These are phyloP conservation scores for Sigmodon hispidus DNA, from an alignment of 2,113 vertebrate species.

Conservation along the genomic window DNA sequence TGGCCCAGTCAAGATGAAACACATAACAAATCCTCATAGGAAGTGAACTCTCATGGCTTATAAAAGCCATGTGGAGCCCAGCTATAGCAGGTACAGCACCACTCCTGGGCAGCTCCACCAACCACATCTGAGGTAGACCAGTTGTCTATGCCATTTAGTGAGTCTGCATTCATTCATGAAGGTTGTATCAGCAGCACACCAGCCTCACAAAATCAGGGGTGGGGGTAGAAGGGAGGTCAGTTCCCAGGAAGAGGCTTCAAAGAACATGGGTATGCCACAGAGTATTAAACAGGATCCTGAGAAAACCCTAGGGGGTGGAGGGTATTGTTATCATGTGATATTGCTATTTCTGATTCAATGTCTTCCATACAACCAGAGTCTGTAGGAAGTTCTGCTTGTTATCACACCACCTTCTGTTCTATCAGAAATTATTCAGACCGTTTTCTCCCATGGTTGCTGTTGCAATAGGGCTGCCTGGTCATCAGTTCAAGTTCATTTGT, in stretches of 20 bases:
- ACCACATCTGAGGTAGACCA: background rate
- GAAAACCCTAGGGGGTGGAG: background rate
- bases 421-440: background rate
- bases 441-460: background rate
- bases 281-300: background rate
- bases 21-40: background rate
- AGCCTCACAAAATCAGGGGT: background rate
- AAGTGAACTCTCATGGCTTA: background rate
- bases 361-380: no score
- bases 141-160: background rate
- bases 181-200: background rate
- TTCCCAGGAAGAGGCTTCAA: background rate
- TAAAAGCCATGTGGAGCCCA: background rate
- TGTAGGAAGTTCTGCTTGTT: background rate
- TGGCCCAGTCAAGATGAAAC: background rate
- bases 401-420: background rate
- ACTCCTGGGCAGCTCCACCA: background rate
- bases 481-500: background rate
- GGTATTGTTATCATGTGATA: no score
- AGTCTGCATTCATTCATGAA: background rate
- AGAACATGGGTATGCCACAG: background rate
- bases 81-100: background rate
- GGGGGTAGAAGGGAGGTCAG: background rate
- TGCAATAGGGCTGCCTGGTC: background rate
- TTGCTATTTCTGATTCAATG: background rate